phyloP scores from a whole-genome alignment of 2,113 vertebrate genomes.

The Hyperopisus bebe region DNA sequence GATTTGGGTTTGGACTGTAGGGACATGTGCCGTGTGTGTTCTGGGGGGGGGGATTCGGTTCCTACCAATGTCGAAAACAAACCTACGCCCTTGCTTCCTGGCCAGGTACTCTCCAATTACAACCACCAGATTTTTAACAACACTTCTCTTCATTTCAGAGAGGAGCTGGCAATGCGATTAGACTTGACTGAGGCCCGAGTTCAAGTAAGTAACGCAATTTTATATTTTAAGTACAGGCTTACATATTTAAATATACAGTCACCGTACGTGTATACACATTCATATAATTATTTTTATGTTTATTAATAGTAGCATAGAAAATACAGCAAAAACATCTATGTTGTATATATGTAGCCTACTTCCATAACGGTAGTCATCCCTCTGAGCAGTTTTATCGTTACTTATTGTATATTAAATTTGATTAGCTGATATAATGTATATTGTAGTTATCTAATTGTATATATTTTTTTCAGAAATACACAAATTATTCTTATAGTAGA shows the following conservation, averaged over 20 bases:
- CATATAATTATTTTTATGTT: background rate
- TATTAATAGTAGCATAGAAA: background rate
- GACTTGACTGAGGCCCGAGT: slow-evolving; percentile 95
- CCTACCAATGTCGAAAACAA: background rate
- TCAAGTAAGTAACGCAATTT: slow-evolving; percentile 72
- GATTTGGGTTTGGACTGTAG: background rate
- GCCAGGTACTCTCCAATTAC: background rate
- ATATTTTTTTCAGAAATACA: background rate
- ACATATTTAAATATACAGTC: background rate
- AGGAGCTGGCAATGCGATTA: slow-evolving; percentile 95
- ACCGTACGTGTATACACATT: background rate
- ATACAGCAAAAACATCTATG: background rate
- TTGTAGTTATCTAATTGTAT: background rate
- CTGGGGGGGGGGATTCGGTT: background rate
- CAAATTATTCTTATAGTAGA: background rate
- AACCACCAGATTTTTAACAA: background rate
- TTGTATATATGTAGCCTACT: background rate
- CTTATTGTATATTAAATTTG: background rate
- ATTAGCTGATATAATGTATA: background rate
- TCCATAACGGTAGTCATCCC: background rate
- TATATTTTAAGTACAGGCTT: background rate
- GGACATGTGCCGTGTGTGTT: background rate
- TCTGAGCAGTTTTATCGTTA: background rate
- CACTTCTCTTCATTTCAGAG: slow-evolving; percentile 61
- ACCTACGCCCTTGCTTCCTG: background rate